Evolutionary conservation across 1,140 invertebrate genomes (phyloP).

Genomic region (Caenorhabditis inopinata): DNA sequence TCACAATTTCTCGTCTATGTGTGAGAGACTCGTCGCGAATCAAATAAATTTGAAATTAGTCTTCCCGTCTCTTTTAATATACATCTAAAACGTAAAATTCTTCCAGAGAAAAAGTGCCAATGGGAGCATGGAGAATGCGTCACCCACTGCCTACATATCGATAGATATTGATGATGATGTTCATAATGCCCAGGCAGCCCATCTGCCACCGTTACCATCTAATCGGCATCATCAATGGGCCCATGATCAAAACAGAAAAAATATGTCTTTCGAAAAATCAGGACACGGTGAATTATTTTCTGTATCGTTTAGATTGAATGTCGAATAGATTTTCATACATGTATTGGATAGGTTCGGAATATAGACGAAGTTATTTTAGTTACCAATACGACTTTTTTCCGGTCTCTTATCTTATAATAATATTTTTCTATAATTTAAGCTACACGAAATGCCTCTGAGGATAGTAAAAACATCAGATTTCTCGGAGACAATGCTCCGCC

Average conservation of each 20-base stretch:
- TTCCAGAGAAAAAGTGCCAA: neutral
- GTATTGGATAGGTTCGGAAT: no score
- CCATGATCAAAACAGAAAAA: neutral
- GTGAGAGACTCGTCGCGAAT: neutral
- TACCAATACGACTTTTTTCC: no score
- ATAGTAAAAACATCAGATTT: neutral
- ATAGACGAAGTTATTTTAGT: no score
- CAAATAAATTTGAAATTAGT: conserved; percentile 16
- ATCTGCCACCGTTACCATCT: no score
- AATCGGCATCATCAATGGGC: neutral
- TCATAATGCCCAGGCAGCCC: neutral
- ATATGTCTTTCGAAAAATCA: conserved; percentile 8
- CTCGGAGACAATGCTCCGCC: neutral
- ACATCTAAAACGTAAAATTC: neutral
- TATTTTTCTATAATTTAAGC: neutral
- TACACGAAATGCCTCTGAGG: neutral
- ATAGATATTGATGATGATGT: neutral
- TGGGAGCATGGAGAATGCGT: conserved; percentile 13
- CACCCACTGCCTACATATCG: neutral
- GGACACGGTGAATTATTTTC: neutral
- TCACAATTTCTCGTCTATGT: neutral
- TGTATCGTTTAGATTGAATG: no score
- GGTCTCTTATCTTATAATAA: no score
- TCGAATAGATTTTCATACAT: no score
- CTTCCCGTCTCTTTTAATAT: neutral